Percentiles rank a stretch among this genome's conserved stretches.
These are phyloP conservation scores for Esperia sulphurella DNA, from an alignment of 2,888 invertebrate species.

Conservation along the genomic window DNA sequence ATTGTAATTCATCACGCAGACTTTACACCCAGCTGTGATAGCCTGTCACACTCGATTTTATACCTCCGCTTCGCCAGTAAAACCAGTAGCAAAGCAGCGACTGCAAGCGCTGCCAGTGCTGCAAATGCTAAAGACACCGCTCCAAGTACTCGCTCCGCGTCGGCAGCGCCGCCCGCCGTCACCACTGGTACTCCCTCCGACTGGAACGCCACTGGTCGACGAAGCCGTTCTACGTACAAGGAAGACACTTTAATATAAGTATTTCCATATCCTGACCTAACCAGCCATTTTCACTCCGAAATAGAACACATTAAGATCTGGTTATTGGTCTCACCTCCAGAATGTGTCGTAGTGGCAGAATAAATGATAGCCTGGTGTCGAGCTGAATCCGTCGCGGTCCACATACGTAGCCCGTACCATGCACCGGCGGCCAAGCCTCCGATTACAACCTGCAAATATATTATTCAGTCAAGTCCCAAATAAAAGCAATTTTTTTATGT, in stretches of 20 bases:
- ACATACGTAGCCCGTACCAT: conserved; percentile 85
- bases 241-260: neutral
- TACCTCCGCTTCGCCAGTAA: conserved; percentile 61
- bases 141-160: conserved; percentile 62
- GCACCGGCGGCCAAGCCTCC: conserved; percentile 84
- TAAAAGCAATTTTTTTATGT: neutral
- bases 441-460: conserved; percentile 56
- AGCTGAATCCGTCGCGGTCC: conserved; percentile 85
- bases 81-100: conserved; percentile 61
- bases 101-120: conserved; percentile 63
- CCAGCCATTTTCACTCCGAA: no score
- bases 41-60: no score
- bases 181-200: conserved; percentile 48
- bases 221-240: conserved; percentile 50
- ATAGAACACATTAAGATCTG: no score
- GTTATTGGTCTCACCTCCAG: conserved; percentile 79
- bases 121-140: conserved; percentile 70
- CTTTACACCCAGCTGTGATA: no score
- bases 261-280: no score
- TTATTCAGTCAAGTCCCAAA: neutral
- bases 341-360: conserved; percentile 86
- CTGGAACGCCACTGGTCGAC: conserved; percentile 64
- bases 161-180: conserved; percentile 34
- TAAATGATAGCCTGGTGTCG: conserved; percentile 83
- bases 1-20: no score